phyloP scores from a whole-genome alignment of 2,113 vertebrate species.

The Myrmecobius fasciatus region DNA sequence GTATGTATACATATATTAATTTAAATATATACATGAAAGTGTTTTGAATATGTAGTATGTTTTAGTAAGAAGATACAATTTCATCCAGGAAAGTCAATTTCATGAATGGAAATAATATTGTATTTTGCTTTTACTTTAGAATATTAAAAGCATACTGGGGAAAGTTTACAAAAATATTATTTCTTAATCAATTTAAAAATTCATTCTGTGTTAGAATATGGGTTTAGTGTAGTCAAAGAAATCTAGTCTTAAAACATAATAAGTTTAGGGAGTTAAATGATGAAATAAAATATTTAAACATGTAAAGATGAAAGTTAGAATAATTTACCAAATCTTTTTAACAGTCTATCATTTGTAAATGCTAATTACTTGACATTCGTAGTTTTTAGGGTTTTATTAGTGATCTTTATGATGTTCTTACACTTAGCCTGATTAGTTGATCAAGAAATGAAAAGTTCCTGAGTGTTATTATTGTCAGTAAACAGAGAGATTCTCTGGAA shows the following conservation, averaged over 20 bases:
- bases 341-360: slow-evolving; percentile 16
- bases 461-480: not conserved
- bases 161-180: slow-evolving; percentile 50
- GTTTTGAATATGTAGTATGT: slow-evolving; percentile 5
- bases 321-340: slow-evolving; percentile 43
- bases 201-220: not conserved
- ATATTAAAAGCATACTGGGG: slow-evolving; percentile 19
- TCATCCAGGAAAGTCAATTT: slow-evolving; percentile 50
- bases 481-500: slow-evolving; percentile 37
- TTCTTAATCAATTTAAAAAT: slow-evolving; percentile 44
- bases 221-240: not conserved
- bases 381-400: not conserved
- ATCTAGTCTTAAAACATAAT: slow-evolving; percentile 39
- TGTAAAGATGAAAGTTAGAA: slow-evolving; percentile 45
- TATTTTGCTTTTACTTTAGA: slow-evolving; percentile 32
- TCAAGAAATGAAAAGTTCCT: slow-evolving; percentile 48
- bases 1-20: slow-evolving; percentile 5
- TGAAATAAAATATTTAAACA: slow-evolving; percentile 58
- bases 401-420: slow-evolving; percentile 38
- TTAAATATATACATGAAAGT: not conserved
- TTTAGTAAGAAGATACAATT: slow-evolving; percentile 46
- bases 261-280: slow-evolving; percentile 28
- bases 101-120: slow-evolving; percentile 61
- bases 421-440: not conserved
- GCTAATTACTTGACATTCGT: not conserved